These are phyloP conservation scores for Netta rufina DNA, from an alignment of 2,797 vertebrate species.

Conservation along the genomic window DNA sequence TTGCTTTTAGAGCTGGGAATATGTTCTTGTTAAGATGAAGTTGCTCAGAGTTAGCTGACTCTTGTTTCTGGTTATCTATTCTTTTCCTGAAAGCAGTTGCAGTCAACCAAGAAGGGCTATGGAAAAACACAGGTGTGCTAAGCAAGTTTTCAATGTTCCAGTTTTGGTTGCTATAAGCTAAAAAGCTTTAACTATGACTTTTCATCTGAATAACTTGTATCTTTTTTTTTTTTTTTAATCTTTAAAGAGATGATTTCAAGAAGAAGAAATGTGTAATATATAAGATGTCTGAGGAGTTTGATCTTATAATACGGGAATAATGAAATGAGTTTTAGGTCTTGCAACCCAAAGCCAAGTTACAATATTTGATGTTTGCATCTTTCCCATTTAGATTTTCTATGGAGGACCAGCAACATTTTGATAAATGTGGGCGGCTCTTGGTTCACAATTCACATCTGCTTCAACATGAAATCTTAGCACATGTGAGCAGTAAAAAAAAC, in stretches of 20 bases:
- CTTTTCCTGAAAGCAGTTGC: conserved; percentile 46
- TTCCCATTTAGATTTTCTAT: background rate
- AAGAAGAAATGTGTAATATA: background rate
- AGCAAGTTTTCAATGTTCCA: background rate
- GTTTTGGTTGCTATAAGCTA: conserved; percentile 63
- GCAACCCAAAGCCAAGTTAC: background rate
- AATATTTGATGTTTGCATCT: background rate
- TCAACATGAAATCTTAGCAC: background rate
- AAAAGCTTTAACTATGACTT: conserved; percentile 29
- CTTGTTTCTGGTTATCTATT: conserved; percentile 57
- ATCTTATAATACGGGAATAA: background rate
- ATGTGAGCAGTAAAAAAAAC: background rate
- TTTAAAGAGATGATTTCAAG: background rate
- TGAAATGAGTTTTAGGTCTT: background rate
- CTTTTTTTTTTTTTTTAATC: background rate
- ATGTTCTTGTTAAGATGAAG: conserved; percentile 48
- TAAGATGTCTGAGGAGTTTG: background rate
- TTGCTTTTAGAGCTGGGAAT: conserved; percentile 14
- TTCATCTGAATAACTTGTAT: conserved; percentile 42
- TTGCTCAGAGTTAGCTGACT: background rate
- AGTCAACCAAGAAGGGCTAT: conserved; percentile 33
- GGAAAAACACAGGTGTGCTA: conserved; percentile 24
- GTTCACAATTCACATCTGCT: background rate
- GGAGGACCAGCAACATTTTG: background rate
- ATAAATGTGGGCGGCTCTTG: background rate